These are phyloP conservation scores for Disparrhopalites patrizii DNA, from an alignment of 2,888 invertebrate genomes.

Conservation along the genomic window DNA sequence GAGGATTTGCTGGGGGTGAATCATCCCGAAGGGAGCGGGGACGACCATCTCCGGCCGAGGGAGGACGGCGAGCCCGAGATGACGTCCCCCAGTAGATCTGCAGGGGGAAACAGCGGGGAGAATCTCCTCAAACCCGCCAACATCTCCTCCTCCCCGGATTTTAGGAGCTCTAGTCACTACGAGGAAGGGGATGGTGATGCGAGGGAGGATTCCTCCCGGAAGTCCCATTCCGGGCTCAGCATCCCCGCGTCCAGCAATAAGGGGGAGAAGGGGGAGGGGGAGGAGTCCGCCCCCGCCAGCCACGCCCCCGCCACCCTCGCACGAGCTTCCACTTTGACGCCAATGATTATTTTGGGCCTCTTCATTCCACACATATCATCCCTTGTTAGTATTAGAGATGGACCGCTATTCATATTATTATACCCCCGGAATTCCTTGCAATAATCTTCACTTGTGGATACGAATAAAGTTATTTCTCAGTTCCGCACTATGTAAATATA, in stretches of 20 bases:
- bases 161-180: too few relatives aligned
- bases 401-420: too few relatives aligned
- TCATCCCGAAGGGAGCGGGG: background rate
- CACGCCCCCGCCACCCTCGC: too few relatives aligned
- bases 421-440: too few relatives aligned
- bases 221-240: background rate
- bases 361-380: too few relatives aligned
- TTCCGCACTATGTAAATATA: too few relatives aligned
- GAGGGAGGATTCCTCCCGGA: background rate
- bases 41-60: background rate
- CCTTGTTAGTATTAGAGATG: too few relatives aligned
- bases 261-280: background rate
- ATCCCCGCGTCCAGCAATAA: slow-evolving; percentile 21
- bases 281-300: too few relatives aligned
- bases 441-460: too few relatives aligned
- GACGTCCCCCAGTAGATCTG: background rate
- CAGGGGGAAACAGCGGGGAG: background rate
- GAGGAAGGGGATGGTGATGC: background rate
- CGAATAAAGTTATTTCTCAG: too few relatives aligned
- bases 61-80: background rate
- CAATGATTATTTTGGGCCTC: too few relatives aligned
- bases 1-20: slow-evolving; percentile 41
- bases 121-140: background rate
- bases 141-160: background rate
- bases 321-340: too few relatives aligned